Base-by-base conservation (phyloP, 1,140 invertebrate genomes). In the Venturia canescens region DNA sequence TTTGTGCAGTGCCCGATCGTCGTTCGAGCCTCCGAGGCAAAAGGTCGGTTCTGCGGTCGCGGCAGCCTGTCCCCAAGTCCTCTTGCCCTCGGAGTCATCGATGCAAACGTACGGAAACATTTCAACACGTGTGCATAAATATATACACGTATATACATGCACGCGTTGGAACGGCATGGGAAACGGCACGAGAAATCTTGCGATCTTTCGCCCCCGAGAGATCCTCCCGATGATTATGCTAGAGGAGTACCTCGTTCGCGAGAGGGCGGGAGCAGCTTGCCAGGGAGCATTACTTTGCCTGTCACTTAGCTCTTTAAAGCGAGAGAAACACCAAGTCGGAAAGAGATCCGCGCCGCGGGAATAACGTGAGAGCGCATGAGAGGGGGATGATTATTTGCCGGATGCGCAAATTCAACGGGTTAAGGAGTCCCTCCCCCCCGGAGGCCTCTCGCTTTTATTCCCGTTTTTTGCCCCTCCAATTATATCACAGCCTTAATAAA, bases 241-340 rank as follows among this genome's bases (percentile, higher is more conserved):
- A 69, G 66, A 63, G 60, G 23, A 63, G 60, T 63, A 63, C 60
- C 60, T 26, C 21, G 60, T 63, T 31, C 27, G 26, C 5, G 26
- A 18, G 27, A 16, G 26, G 13, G 26, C 3, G 60, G 60, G n/a
- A 15, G 66, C 29, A 18, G 27, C 29, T n/a, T 66, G 60, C 27
- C 26, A 69, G n/a, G 29, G 66, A 69, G 66, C 81, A 82, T 82
- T 82, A 82, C 60, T 82, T 82, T 82, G 76, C 67, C 81, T 82
- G 81, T 82, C 81, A 82, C 81, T 82, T 82, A 82, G 81, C 77
- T 82, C 81, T 82, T 82, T 82, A 82, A 31, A 77, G 57, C 63
- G 63, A 48, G 75, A 77, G 75, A 44, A 63, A 38, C 16, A 18
- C 26, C 3, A 23, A 9, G 57, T 44, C 29, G 29, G 29, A 69